These are phyloP conservation scores for Corynorhinus townsendii DNA, from an alignment of 2,113 vertebrate species.

Conservation along the genomic window DNA sequence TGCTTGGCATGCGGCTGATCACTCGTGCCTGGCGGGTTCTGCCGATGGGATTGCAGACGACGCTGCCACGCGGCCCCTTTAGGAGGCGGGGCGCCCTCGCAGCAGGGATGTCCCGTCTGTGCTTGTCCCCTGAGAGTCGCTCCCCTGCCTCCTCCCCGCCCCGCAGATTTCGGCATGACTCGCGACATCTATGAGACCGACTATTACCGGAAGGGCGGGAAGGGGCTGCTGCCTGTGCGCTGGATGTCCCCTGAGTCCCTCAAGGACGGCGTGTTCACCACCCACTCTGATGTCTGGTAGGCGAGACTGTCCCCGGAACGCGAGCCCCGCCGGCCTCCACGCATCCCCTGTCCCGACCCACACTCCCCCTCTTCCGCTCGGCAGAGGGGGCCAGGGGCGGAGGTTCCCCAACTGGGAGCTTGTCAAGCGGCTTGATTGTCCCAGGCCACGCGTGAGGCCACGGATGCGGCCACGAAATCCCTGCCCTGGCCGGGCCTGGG, in stretches of 20 bases:
- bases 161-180: constrained; percentile 97
- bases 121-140: background rate
- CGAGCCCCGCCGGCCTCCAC: background rate
- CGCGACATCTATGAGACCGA: constrained; percentile 99
- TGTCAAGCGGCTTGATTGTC: background rate
- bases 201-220: constrained; percentile 98
- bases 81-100: rapidly evolving
- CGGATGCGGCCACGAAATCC: no score
- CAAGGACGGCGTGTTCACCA: constrained; percentile 98
- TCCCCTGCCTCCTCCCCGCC: background rate
- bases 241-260: constrained; percentile 99
- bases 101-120: rapidly evolving
- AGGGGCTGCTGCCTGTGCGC: constrained; percentile 95
- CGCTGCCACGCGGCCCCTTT: background rate
- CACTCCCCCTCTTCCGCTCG: no score
- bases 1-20: background rate
- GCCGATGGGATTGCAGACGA: background rate
- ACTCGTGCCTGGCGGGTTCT: background rate
- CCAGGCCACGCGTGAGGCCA: background rate
- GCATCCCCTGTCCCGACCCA: rapidly evolving
- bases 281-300: constrained; percentile 98
- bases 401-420: background rate
- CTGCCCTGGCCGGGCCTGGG: no score
- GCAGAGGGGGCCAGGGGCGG: background rate
- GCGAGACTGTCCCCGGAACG: background rate